Evolutionary conservation across 2,888 invertebrate genomes (phyloP).

Genomic region (Drosophila picticornis): DNA sequence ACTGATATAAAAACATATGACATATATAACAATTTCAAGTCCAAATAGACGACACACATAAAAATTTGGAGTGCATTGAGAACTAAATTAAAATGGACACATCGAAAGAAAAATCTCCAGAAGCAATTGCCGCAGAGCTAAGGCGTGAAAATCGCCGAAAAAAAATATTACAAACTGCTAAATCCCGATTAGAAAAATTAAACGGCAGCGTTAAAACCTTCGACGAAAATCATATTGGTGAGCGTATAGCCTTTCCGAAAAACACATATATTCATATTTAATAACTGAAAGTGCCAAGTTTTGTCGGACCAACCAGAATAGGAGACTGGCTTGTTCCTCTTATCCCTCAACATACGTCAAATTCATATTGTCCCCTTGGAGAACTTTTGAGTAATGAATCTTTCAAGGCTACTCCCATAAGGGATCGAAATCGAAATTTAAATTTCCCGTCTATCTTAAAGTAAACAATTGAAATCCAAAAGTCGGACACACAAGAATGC

Average conservation of each 20-base stretch:
- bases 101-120: neutral
- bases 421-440: neutral
- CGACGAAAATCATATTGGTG: slow-evolving; percentile 9
- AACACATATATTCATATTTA: neutral
- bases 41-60: neutral
- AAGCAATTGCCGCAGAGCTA: slow-evolving; percentile 20
- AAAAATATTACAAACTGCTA: slow-evolving; percentile 45
- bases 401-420: neutral
- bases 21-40: neutral
- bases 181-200: slow-evolving; percentile 43
- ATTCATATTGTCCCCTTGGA: neutral
- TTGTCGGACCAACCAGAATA: neutral
- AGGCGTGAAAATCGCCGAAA: slow-evolving; percentile 38
- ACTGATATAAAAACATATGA: neutral
- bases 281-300: neutral
- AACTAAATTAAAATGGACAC: slow-evolving; percentile 31
- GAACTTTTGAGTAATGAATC: neutral
- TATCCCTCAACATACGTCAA: neutral
- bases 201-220: slow-evolving; percentile 29
- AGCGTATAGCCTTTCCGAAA: neutral
- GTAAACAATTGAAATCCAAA: neutral
- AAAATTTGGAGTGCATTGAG: neutral
- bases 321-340: neutral
- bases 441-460: neutral
- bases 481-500: neutral